Conservation (phyloP, 2,888 invertebrate species). For the Deilephila elpenor region DNA sequence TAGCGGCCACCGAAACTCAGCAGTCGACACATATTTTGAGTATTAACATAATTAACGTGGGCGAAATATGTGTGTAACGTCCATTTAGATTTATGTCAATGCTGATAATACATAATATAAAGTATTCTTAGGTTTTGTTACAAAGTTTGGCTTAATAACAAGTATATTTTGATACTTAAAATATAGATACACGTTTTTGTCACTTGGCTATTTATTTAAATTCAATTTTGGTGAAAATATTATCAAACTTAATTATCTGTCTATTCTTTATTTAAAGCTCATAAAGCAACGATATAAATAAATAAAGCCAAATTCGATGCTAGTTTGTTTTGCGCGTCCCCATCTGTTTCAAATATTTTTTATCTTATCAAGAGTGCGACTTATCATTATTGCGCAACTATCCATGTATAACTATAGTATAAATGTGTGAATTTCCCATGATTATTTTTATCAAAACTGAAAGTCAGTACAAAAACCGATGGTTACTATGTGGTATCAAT, state of each 20-base stretch:
- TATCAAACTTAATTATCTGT: no score
- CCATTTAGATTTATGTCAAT: neutral
- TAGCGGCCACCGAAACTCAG: constrained; percentile 6
- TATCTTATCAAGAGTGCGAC: neutral
- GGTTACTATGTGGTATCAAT: no score
- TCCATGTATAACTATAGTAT: neutral
- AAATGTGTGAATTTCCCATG: neutral
- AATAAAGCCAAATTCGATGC: neutral
- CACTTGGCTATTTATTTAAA: no score
- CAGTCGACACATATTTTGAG: neutral
- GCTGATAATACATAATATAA: neutral
- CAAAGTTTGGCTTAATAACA: neutral
- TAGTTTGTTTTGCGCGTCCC: neutral
- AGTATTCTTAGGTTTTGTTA: neutral
- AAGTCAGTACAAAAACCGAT: no score
- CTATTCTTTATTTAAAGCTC: no score
- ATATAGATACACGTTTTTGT: neutral
- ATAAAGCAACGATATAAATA: no score
- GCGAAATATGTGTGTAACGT: neutral
- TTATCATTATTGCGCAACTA: neutral
- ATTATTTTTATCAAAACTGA: neutral
- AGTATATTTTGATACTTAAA: neutral
- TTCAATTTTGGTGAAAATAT: no score
- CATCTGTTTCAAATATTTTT: neutral
- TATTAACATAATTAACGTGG: constrained; percentile 8